Conservation (phyloP, 2,888 invertebrate genomes). For the Endotricha flammealis region DNA sequence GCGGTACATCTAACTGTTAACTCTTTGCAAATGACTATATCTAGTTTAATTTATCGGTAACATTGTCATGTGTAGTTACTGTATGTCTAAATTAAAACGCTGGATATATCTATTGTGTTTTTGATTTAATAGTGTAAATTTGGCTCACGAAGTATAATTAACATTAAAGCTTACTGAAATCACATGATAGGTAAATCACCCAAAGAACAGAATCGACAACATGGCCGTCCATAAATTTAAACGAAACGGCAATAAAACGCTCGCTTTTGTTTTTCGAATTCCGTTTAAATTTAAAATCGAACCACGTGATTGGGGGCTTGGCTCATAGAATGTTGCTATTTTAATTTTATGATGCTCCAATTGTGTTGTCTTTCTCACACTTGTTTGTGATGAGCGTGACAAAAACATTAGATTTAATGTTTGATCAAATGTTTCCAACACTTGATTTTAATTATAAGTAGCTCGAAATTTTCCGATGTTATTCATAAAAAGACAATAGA, state of each 20-base stretch:
- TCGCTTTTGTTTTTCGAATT: slow-evolving; percentile 27
- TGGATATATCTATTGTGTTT: too few species aligned
- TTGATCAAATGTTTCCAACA: not conserved
- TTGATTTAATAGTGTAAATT: too few species aligned
- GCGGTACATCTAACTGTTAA: too few species aligned
- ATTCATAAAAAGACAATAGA: too few species aligned
- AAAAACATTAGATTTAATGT: not conserved
- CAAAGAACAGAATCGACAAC: too few species aligned
- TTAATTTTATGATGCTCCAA: not conserved
- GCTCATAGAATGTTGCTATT: slow-evolving; percentile 16
- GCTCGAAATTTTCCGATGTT: not conserved
- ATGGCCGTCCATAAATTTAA: slow-evolving; percentile 24
- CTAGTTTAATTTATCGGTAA: too few species aligned
- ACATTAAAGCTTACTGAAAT: too few species aligned
- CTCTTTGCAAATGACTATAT: too few species aligned
- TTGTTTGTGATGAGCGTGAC: not conserved
- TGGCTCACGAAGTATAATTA: too few species aligned
- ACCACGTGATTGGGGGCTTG: slow-evolving; percentile 50
- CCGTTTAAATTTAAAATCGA: slow-evolving; percentile 29
- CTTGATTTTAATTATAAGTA: not conserved
- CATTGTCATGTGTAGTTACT: too few species aligned
- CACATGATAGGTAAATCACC: too few species aligned
- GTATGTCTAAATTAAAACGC: too few species aligned
- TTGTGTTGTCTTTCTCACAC: not conserved
- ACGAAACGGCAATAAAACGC: slow-evolving; percentile 25